Conservation (phyloP, 1,140 invertebrate species). For the Ceratina japonica region DNA sequence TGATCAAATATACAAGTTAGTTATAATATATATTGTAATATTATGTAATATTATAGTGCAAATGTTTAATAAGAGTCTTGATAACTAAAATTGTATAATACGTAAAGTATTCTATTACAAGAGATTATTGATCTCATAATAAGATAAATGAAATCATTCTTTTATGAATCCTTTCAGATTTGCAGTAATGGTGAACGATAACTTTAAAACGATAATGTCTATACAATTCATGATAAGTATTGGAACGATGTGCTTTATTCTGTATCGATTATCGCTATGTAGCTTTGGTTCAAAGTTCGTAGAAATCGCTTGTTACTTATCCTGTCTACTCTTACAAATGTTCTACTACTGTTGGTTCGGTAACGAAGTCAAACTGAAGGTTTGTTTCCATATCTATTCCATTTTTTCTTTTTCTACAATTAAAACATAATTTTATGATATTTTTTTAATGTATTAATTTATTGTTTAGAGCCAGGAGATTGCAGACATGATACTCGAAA, state of each 20-base stretch:
- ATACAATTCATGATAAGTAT: slow-evolving; percentile 51
- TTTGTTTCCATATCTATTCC: not conserved
- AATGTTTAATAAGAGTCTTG: too few species aligned
- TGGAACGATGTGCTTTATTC: slow-evolving; percentile 43
- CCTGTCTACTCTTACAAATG: slow-evolving; percentile 66
- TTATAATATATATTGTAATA: too few species aligned
- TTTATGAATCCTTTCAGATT: slow-evolving; percentile 29
- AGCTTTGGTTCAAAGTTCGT: slow-evolving; percentile 72
- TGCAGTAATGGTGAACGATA: slow-evolving; percentile 39
- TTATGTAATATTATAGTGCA: too few species aligned
- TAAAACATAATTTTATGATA: too few species aligned
- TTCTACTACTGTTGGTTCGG: slow-evolving; percentile 81
- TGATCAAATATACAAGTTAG: slow-evolving; percentile 50
- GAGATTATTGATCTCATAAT: too few species aligned
- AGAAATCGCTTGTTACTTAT: slow-evolving; percentile 43
- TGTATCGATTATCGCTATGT: slow-evolving; percentile 62
- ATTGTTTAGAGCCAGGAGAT: slow-evolving; percentile 49
- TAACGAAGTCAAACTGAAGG: slow-evolving; percentile 76
- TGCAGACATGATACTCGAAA: slow-evolving; percentile 43
- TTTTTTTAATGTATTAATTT: not conserved
- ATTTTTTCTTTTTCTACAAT: not conserved
- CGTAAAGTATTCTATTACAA: too few species aligned
- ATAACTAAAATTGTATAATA: too few species aligned
- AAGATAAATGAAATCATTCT: too few species aligned
- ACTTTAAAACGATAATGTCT: slow-evolving; percentile 44